A percentile compares a stretch with the other conserved stretches of the same genome.
Conservation (phyloP, 2,113 vertebrate genomes). For the Calidris pugnax region DNA sequence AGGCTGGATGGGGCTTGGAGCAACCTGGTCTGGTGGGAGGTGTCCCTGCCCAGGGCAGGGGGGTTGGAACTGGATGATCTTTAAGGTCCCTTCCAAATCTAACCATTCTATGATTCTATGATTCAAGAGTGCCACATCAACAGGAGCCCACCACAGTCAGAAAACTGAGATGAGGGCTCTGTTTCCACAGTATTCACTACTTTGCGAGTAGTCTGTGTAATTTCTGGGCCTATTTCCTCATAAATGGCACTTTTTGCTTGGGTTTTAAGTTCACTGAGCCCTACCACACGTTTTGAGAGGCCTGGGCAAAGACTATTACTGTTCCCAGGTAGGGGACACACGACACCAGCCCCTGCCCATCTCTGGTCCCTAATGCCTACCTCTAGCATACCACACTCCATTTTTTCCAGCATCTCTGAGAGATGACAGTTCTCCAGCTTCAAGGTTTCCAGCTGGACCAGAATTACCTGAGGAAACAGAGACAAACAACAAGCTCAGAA, state of each 20-base stretch:
- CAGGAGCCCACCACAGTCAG: neutral
- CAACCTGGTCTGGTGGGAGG: too few species aligned
- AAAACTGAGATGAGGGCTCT: neutral
- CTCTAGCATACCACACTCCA: conserved; percentile 72
- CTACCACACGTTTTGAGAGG: neutral
- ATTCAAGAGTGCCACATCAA: neutral
- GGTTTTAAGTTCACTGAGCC: neutral
- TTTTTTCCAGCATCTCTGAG: conserved; percentile 78
- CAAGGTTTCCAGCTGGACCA: conserved; percentile 84
- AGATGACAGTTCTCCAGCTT: conserved; percentile 84
- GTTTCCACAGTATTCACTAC: neutral
- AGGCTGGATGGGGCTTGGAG: too few species aligned
- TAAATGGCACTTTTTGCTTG: neutral
- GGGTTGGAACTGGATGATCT: too few species aligned
- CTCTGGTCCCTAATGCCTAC: conserved; percentile 39
- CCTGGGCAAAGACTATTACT: neutral
- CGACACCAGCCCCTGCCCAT: neutral
- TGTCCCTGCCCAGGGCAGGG: too few species aligned
- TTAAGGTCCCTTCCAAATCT: too few species aligned
- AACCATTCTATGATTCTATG: too few species aligned
- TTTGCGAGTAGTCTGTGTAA: neutral
- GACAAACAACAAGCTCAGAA: neutral
- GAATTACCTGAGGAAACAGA: conserved; percentile 74
- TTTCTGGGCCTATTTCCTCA: neutral
- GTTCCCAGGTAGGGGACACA: neutral